These are phyloP conservation scores for Myiopsitta monachus DNA, from an alignment of 2,113 vertebrate genomes.

Conservation along the genomic window DNA sequence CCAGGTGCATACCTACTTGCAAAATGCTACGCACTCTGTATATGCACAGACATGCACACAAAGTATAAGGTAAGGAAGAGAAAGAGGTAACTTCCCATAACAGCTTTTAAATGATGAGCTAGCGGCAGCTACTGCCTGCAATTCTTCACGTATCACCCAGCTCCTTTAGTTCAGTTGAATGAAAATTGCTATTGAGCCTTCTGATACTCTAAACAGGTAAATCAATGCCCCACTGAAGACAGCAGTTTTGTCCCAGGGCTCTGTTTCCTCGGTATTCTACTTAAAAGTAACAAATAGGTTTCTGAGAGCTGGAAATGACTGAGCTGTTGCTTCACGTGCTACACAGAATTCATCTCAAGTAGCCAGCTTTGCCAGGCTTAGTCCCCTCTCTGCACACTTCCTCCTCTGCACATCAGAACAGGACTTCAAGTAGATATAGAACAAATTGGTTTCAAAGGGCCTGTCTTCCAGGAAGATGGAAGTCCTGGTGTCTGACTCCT, in stretches of 20 bases:
- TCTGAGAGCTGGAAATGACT: not conserved
- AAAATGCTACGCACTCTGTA: not conserved
- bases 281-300: not conserved
- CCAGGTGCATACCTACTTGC: not conserved
- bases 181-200: not conserved
- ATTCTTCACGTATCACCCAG: not conserved
- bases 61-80: not conserved
- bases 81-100: not conserved
- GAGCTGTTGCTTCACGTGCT: not conserved
- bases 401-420: not conserved
- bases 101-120: not conserved
- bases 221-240: not conserved
- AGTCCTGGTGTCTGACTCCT: not conserved
- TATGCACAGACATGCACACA: fast-evolving
- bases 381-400: not conserved
- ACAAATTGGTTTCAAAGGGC: not conserved
- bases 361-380: not conserved
- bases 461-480: not conserved
- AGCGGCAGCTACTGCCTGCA: not conserved
- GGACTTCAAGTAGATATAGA: not conserved
- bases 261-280: not conserved
- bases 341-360: not conserved
- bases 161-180: not conserved
- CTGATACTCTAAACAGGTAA: not conserved
- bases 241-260: not conserved